A percentile compares a stretch with the other conserved stretches of the same genome.
Conservation (phyloP, 2,113 vertebrate genomes). For the Amazona guildingii region DNA sequence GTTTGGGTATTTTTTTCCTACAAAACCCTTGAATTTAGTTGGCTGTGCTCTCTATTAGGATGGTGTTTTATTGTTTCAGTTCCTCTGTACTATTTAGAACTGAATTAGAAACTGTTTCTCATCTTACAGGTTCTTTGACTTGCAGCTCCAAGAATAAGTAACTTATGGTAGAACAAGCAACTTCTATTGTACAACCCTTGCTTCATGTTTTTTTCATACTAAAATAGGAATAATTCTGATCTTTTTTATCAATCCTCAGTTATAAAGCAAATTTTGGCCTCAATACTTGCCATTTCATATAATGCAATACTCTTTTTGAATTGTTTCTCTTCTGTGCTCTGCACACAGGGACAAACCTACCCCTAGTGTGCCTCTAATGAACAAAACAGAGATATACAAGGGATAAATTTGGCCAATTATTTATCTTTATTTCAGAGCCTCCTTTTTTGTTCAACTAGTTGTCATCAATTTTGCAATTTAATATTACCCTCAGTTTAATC, state of each 20-base stretch:
- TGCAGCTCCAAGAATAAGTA: background rate
- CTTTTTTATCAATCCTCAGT: background rate
- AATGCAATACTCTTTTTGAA: background rate
- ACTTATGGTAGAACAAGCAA: background rate
- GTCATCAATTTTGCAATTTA: slow-evolving; percentile 57
- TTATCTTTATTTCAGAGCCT: slow-evolving; percentile 30
- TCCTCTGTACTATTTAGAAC: background rate
- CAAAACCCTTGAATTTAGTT: background rate
- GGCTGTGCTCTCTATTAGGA: background rate
- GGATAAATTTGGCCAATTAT: slow-evolving; percentile 22
- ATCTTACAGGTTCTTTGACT: background rate
- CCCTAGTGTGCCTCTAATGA: background rate
- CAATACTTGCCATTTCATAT: background rate
- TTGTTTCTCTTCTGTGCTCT: background rate
- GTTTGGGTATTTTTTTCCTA: background rate
- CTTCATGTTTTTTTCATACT: background rate
- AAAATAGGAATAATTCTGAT: background rate
- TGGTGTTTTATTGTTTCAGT: background rate
- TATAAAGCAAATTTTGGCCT: background rate
- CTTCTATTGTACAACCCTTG: background rate
- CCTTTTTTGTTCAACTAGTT: slow-evolving; percentile 44
- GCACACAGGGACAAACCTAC: background rate
- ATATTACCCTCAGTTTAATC: slow-evolving; percentile 36
- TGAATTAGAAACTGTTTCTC: background rate
- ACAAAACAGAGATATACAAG: background rate